A percentile compares a stretch with the other conserved stretches of the same genome.
phyloP scores from a whole-genome alignment of 1,140 invertebrate genomes.

The Zaprionus davidi region DNA sequence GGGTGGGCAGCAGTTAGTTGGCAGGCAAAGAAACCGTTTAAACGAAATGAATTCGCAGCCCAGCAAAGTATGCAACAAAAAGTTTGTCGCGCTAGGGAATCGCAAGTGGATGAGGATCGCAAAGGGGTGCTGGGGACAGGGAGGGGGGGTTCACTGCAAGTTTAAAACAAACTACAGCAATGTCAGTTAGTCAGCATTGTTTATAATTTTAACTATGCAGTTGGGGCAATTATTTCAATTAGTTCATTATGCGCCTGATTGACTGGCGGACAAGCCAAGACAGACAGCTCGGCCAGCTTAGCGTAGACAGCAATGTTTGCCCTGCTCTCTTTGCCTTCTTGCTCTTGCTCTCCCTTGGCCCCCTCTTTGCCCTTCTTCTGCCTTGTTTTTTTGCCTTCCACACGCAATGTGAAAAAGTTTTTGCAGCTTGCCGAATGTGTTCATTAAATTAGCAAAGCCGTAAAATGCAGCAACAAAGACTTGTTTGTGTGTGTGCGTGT shows the following conservation, averaged over 20 bases:
- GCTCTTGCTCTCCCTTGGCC: neutral
- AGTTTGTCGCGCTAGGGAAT: conserved; percentile 23
- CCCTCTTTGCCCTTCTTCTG: neutral
- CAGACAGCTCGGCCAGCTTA: neutral
- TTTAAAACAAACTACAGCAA: neutral
- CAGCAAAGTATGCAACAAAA: conserved; percentile 64
- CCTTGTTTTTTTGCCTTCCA: neutral
- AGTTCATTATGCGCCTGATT: conserved; percentile 72
- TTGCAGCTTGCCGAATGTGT: conserved; percentile 24
- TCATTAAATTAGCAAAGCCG: conserved; percentile 34
- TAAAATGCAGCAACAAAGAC: conserved; percentile 26
- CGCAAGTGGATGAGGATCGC: neutral
- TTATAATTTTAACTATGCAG: conserved; percentile 71
- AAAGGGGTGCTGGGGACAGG: neutral
- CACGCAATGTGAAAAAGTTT: conserved; percentile 11
- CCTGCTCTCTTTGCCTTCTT: neutral
- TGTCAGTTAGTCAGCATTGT: conserved; percentile 53
- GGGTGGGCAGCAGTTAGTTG: conserved; percentile 27
- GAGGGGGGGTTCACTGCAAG: neutral
- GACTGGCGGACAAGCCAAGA: conserved; percentile 39
- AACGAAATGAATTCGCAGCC: conserved; percentile 69
- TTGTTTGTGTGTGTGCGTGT: conserved; percentile 1
- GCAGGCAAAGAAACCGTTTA: conserved; percentile 60
- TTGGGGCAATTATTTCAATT: conserved; percentile 73
- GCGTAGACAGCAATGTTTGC: neutral